Evolutionary conservation across 2,797 vertebrate genomes (phyloP), one percentile per base, ranked within the genome.

Genomic region (Sebastes minor): DNA sequence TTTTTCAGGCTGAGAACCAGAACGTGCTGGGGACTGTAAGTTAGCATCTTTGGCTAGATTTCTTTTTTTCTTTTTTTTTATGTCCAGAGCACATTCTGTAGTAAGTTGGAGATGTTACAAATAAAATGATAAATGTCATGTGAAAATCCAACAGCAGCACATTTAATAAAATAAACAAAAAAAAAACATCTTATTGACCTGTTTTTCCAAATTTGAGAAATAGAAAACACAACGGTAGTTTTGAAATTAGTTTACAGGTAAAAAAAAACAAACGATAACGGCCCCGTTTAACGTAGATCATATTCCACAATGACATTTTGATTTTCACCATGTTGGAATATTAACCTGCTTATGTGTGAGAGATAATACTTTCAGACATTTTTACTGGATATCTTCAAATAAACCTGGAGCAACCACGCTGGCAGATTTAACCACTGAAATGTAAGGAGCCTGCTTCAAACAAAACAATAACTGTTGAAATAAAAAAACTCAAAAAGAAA

Each of bases 21-120:
- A 90, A 89, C 74, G 86, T 91, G 88, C 87, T 83, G 74, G 83
- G 85, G 88, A 90, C 86, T 61, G 55, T 85, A 88, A 79, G 82
- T 86, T 87, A 91, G 89, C 90, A 86, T 94, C 88, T 94, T 93
- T 94, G 93, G 93, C 93, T 90, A 82, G 42, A 6, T 78, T 85
- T 84, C 57, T 71, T 84, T 80, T 71, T 71, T 76, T 62, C 64
- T 14, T 38, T 64, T 64, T 64, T 42, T 65, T 62, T 72, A 2
- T 85, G 75, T 91, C 88, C 80, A 72, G 80, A 91, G 81, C 88
- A 92, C 88, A 92, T 92, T 91, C 80, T 78, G 63, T 65, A 74
- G 71, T 81, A 86, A 87, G 73, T 88, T 89, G 49, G 69, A 86
- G 42, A 69, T 81, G 33, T 74, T 69, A 66, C 61, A 20, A 85